Base-by-base conservation (phyloP, 2,797 vertebrate genomes). In the Alauda arvensis region DNA sequence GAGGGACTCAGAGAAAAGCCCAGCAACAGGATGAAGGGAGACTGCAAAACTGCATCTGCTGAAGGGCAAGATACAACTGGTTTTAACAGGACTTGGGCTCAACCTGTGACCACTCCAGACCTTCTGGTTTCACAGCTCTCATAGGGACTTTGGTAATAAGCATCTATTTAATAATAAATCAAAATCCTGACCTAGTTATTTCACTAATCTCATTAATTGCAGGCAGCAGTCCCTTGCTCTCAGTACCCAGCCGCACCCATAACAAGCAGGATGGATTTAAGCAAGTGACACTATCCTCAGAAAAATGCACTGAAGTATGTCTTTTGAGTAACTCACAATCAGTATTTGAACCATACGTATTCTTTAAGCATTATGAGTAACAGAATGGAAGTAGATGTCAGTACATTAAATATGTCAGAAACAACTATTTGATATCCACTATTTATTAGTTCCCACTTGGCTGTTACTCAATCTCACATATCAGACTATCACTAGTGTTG, bases 121-220 rank as follows among this genome's bases (percentile, higher is more conserved):
- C 62, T 84, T 79, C 87, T 77, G 74, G 34, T 75, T 88, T 83
- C 71, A 65, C 3, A 2, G n/a, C 28, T 93, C 55, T 83, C 59
- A 77, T 1, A 53, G 28, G 52, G 43, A 83, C 62, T 77, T 60
- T 24, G 40, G 42, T 57, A 94, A 90, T 46, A 83, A 93, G 71
- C 67, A 67, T 34, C 39, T 71, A 71, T 72, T 85, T 78, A 81
- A 91, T 57, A 87, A 81, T 46, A 74, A 71, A 81, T 78, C 78
- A 76, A 76, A 78, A 71, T 69, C 74, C 55, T 88, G 78, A 88
- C 80, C 82, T 83, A 83, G 56, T 90, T 92, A 80, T 67, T 87
- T 87, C 69, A 79, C 78, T 91, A 75, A 92, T 92, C 67, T 85
- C 70, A 66, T 75, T 87, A 83, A 31, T 31, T 0, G 2, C 48